Evolutionary conservation across 2,797 vertebrate genomes (phyloP).

Genomic region (Acanthurus tractus): DNA sequence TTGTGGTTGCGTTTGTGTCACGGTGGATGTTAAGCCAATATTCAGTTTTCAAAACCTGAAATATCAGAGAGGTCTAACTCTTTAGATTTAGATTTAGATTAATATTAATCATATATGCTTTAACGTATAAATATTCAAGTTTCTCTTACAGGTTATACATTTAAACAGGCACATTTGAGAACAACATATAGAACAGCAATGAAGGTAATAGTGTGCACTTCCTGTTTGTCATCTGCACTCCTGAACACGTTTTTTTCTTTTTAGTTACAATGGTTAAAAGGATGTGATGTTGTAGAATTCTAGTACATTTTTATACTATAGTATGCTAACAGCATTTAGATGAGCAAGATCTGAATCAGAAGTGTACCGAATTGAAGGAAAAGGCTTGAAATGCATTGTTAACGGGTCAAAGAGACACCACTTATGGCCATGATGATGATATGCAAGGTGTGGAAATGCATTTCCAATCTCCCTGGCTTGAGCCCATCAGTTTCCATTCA

Average conservation of each 20-base stretch:
- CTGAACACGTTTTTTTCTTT: constrained; percentile 36
- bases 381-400: constrained; percentile 86
- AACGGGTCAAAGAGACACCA: constrained; percentile 83
- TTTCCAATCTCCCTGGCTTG: constrained; percentile 80
- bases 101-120: constrained; percentile 1
- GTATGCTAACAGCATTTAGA: constrained; percentile 77
- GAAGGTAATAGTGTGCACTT: not conserved
- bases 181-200: constrained; percentile 4
- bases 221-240: constrained; percentile 39
- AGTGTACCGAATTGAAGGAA: constrained; percentile 84
- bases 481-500: constrained; percentile 85
- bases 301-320: constrained; percentile 55
- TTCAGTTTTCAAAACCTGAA: not conserved
- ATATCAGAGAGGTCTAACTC: not conserved
- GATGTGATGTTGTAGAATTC: constrained; percentile 30
- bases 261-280: constrained; percentile 56
- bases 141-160: constrained; percentile 26
- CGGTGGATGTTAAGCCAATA: not conserved
- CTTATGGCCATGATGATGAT: constrained; percentile 82
- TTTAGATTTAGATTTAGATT: not conserved
- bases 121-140: not conserved
- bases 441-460: constrained; percentile 85
- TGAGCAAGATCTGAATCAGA: constrained; percentile 72
- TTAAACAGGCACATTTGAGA: not conserved
- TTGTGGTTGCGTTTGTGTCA: not conserved